Evolutionary conservation across 2,797 vertebrate genomes (phyloP), one percentile per base, ranked within the genome.

Genomic region (Labroides dimidiatus): DNA sequence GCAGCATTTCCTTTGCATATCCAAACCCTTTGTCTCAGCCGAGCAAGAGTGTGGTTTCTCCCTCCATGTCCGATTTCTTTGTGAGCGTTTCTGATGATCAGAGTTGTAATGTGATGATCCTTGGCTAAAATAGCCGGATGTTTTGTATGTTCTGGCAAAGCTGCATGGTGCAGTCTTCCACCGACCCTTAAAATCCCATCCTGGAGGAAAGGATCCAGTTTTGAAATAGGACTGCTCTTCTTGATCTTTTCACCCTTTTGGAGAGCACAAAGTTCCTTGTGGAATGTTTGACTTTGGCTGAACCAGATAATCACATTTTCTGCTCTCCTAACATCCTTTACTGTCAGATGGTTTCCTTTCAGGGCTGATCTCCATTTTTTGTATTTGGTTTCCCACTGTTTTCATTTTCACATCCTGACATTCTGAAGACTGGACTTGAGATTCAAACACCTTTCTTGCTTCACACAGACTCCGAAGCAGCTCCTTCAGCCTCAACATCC

Each of bases 21-120:
- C 74, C 69, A 74, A 15, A 60, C 73, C 19, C 14, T 69, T 16
- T 72, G 24, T 39, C 64, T 49, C 2, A 76, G 53, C 11, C 2
- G 37, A 6, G 49, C 55, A 10, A 67, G 23, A 1, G 20, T 64
- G 12, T 56, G 66, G 49, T 58, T 77, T 13, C 37, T 43, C 0
- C 58, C 75, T 50, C 30, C 15, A 10, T 75, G 57, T 15, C 70
- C 62, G 17, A 45, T 21, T 15, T 23, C 20, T n/a, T 72, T 4
- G 27, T 76, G 68, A 1, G 30, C 17, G 13, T 75, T 42, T 24
- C 49, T 17, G 19, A 77, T 55, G n/a, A 67, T 51, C 20, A 63
- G 21, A 0, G 13, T 48, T 2, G 50, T 47, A 2, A 66, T 19
- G 19, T 64, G 55, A 3, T 54, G 36, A 3, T 39, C 15, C 12